Evolutionary conservation across 1,140 invertebrate genomes (phyloP), one percentile per base, ranked within the genome.

Genomic region (Vanessa atalanta): DNA sequence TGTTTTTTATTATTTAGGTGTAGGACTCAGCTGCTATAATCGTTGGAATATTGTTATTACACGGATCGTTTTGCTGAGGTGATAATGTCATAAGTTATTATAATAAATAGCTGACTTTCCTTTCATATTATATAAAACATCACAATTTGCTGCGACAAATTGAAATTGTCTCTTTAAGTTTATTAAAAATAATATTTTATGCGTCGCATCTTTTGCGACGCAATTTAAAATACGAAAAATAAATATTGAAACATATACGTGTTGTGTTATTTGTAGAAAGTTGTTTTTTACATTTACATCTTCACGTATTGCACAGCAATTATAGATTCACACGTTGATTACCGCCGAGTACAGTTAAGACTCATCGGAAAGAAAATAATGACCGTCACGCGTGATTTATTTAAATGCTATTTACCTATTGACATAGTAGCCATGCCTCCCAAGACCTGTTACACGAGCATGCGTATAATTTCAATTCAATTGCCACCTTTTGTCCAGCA

Each of bases 331-430:
- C 83, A 81, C 81, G 84, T 83, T 74, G 73, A 83, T 88, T 80
- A 73, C 65, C 63, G 65, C 8, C 76, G 79, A 82, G 80, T 84
- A 85, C 83, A 84, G 83, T 88, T 85, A 86, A 82, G 67, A 83
- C 82, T 80, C 73, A 89, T 88, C 81, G 81, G 73, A 73, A 75
- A 80, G 75, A 75, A 83, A 84, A 79, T 80, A 85, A 79, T 79
- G 77, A 87, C 78, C 79, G 83, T 86, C 83, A 83, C 67, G 79
- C 55, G 76, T 86, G 81, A 87, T 88, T 86, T 88, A 86, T 85
- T 83, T 53, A 75, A 83, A 80, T 77, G 76, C 80, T 80, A 77
- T 78, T 87, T 85, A 85, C 82, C 88, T 81, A 86, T 81, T 88
- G 83, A 85, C 87, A 84, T 79, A 80, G 73, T 77, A 77, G 79